A percentile compares a stretch with the other conserved stretches of the same genome.
Evolutionary conservation across 2,797 vertebrate genomes (phyloP).

Genomic region (Intellagama lesueurii): DNA sequence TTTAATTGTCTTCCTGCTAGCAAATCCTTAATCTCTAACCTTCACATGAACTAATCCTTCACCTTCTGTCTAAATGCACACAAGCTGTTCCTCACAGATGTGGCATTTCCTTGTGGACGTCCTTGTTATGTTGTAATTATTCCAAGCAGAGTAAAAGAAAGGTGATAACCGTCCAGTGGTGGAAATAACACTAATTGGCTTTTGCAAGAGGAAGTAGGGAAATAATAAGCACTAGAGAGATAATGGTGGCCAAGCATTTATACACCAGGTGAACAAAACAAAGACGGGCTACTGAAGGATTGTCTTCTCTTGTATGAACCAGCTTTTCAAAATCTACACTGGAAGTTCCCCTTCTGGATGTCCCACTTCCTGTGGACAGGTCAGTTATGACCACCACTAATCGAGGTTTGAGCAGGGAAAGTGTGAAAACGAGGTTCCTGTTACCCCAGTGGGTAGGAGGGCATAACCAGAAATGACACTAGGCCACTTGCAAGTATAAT

Average conservation of each 20-base stretch:
- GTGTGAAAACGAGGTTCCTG: too few species aligned
- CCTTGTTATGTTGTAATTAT: constrained; percentile 12
- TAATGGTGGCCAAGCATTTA: neutral
- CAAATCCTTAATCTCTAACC: constrained; percentile 34
- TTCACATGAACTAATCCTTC: constrained; percentile 45
- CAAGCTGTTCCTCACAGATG: constrained; percentile 49
- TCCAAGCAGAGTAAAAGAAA: neutral
- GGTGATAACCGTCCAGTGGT: neutral
- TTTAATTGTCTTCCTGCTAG: constrained; percentile 43
- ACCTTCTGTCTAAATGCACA: constrained; percentile 37
- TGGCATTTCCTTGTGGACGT: constrained; percentile 17
- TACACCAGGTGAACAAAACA: neutral
- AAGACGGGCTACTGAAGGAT: neutral
- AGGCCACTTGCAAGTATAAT: too few species aligned
- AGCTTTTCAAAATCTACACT: neutral
- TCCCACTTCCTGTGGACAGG: neutral
- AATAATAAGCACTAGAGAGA: neutral
- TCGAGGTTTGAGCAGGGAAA: neutral
- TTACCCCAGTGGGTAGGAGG: too few species aligned
- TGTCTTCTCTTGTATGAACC: neutral
- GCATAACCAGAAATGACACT: too few species aligned
- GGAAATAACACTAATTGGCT: rapidly evolving
- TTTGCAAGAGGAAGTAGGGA: neutral
- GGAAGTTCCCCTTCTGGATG: neutral
- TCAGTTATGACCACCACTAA: neutral